A percentile compares a stretch with the other conserved stretches of the same genome.
Evolutionary conservation across 2,113 vertebrate genomes (phyloP).

Genomic region (Rhinoptilus africanus): DNA sequence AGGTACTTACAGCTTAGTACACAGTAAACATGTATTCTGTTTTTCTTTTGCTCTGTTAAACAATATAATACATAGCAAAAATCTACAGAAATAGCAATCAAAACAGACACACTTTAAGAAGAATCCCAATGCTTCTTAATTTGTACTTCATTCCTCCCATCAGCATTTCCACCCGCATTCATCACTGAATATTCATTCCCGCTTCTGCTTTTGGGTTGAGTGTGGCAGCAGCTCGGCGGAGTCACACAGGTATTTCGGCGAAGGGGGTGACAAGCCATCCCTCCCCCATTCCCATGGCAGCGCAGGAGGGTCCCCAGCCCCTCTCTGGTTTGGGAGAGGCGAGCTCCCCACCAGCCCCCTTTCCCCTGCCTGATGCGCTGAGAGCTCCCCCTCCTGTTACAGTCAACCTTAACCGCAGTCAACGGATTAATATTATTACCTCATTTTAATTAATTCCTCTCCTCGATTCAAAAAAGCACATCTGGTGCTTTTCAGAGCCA

Average conservation of each 20-base stretch:
- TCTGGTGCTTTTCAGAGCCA: constrained; percentile 64
- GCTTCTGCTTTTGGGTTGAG: constrained; percentile 44
- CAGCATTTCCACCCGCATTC: constrained; percentile 41
- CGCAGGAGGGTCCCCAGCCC: neutral
- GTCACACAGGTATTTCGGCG: constrained; percentile 44
- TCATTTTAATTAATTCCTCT: constrained; percentile 64
- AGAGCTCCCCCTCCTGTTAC: constrained; percentile 67
- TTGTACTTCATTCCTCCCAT: constrained; percentile 34
- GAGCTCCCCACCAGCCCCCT: constrained; percentile 10
- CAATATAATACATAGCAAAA: constrained; percentile 74
- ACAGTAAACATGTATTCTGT: constrained; percentile 76
- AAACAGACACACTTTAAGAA: constrained; percentile 69
- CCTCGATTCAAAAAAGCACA: constrained; percentile 55
- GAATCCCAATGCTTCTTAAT: constrained; percentile 52
- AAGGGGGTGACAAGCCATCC: neutral
- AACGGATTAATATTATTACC: constrained; percentile 59
- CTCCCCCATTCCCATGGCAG: neutral
- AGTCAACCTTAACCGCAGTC: constrained; percentile 18
- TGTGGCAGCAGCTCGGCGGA: neutral
- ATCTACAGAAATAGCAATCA: constrained; percentile 73
- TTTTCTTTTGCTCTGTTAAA: constrained; percentile 77
- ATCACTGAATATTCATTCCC: constrained; percentile 72
- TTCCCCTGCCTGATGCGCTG: constrained; percentile 50
- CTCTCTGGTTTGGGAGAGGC: constrained; percentile 38
- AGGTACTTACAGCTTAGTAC: constrained; percentile 75